Conservation (phyloP, 2,888 invertebrate species). For the Rhaphigaster nebulosa region DNA sequence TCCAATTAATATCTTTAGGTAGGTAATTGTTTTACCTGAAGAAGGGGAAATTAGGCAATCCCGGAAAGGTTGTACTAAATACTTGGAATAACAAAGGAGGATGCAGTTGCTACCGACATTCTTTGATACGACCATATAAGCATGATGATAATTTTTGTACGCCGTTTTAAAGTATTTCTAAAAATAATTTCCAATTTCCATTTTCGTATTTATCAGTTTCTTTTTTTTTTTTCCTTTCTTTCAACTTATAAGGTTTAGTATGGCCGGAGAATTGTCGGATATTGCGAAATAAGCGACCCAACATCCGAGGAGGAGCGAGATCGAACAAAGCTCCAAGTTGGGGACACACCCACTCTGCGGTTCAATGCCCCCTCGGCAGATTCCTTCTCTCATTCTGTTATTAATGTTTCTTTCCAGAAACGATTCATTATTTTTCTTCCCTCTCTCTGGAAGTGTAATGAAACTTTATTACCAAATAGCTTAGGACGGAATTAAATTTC, state of each 20-base stretch:
- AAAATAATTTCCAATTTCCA: too few species aligned
- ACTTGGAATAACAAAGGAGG: too few species aligned
- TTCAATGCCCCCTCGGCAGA: neutral
- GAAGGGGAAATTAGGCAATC: too few species aligned
- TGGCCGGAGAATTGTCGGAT: neutral
- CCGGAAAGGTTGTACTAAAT: too few species aligned
- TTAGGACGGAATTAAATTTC: neutral
- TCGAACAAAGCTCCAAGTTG: neutral
- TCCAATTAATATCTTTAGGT: too few species aligned
- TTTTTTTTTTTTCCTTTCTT: neutral
- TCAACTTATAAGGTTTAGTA: neutral
- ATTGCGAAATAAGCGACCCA: neutral
- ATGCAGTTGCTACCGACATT: too few species aligned
- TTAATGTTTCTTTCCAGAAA: neutral
- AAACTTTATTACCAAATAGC: constrained; percentile 13
- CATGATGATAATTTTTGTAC: too few species aligned
- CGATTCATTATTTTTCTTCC: neutral
- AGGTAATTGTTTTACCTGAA: too few species aligned
- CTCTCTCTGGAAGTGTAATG: neutral
- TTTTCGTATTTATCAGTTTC: too few species aligned
- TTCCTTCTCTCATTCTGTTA: constrained; percentile 21
- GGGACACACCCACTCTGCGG: constrained; percentile 28
- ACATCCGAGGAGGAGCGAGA: neutral
- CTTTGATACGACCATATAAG: too few species aligned
- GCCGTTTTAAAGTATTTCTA: too few species aligned